Conservation (phyloP, 2,888 invertebrate species). For the Glaucopsyche alexis region DNA sequence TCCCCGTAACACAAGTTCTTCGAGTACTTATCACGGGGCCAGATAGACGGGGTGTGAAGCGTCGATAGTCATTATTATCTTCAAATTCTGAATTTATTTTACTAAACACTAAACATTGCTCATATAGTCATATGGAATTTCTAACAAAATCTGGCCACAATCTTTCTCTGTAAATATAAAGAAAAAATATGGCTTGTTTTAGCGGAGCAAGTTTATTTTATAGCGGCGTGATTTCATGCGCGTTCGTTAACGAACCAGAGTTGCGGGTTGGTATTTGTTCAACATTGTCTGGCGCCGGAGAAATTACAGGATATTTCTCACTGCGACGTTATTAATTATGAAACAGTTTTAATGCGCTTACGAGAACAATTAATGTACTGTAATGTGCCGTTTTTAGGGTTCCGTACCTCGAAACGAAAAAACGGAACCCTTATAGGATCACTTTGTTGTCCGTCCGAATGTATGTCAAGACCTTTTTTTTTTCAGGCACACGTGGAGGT, state of each 20-base stretch:
- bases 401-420: too few relatives aligned
- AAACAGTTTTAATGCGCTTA: conserved; percentile 18
- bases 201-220: conserved; percentile 37
- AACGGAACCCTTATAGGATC: too few relatives aligned
- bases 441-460: too few relatives aligned
- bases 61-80: too few relatives aligned
- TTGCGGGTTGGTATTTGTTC: conserved; percentile 36
- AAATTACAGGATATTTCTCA: conserved; percentile 31
- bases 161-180: conserved; percentile 29
- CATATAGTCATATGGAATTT: neutral
- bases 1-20: too few relatives aligned
- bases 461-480: too few relatives aligned
- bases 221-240: conserved; percentile 36
- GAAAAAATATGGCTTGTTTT: conserved; percentile 32
- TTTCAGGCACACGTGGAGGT: too few relatives aligned
- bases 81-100: too few relatives aligned
- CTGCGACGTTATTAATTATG: conserved; percentile 28
- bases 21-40: too few relatives aligned
- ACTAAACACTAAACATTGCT: neutral
- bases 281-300: conserved; percentile 34
- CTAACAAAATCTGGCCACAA: conserved; percentile 30
- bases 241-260: conserved; percentile 39
- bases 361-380: conserved; percentile 16
- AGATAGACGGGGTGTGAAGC: too few relatives aligned
- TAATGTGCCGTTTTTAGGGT: neutral